Base-by-base conservation (phyloP, 1,140 invertebrate genomes). In the Eufriesea mexicana region DNA sequence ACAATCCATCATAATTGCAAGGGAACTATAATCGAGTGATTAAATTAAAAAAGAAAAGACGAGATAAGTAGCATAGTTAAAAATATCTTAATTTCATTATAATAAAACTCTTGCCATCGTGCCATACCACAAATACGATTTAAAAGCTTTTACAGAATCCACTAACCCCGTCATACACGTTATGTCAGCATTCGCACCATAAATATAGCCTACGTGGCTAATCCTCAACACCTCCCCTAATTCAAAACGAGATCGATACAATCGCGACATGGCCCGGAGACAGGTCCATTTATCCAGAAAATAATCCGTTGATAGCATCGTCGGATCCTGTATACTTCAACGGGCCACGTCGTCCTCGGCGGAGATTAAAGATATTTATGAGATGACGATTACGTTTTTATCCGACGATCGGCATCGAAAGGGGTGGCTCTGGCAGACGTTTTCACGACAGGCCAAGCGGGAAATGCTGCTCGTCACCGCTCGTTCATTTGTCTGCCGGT, bases 301-400 rank as follows among this genome's bases (percentile, higher is more conserved):
- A 94, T 94, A 94, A 94, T 94, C 93, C 91, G 0, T 23, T 70
- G 93, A 94, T 93, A 92, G 85, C 75, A 94, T 94, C 92, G 86
- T 72, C 35, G 54, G 86, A 85, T 89, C 81, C 83, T 84, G 64
- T 84, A 59, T 79, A 83, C 79, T 80, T 86, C 89, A 88, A 82
- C 71, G 79, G 83, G 70, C 16, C 70, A 73, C 64, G 82, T 79
- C 61, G 84, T 59, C 28, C 47, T 42, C 68, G 54, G 62, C 78
- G 77, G 77, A 91, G 92, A 93, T 93, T 93, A 93, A 91, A 94
- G 92, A 94, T 94, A 94, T 94, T 92, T 93, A 92, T 90, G 90
- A 90, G 91, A 93, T 92, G 91, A 87, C 91, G 93, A 94, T 94
- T 94, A 93, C 90, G 89, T 92, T 93, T 93, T 94, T 93, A 94